phyloP scores from a whole-genome alignment of 2,888 invertebrate genomes.

The Drosophila pseudotakahashii region DNA sequence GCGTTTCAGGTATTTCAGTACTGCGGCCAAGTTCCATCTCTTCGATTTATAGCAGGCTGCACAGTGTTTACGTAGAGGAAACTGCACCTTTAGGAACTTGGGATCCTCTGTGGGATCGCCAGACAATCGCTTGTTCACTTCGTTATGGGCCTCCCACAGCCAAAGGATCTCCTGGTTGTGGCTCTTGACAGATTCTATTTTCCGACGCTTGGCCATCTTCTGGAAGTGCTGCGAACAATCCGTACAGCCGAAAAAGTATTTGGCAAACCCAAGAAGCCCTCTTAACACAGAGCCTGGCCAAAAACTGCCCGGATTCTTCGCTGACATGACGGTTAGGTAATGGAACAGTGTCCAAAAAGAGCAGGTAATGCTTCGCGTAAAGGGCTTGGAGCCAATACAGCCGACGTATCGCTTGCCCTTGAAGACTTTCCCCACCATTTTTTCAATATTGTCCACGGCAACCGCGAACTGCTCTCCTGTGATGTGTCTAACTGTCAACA shows the following conservation, averaged over 20 bases:
- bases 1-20: conserved; percentile 47
- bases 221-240: conserved; percentile 95
- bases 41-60: conserved; percentile 14
- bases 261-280: conserved; percentile 50
- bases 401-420: conserved; percentile 91
- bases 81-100: conserved; percentile 72
- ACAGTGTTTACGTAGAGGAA: conserved; percentile 35
- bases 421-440: conserved; percentile 29
- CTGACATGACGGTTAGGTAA: conserved; percentile 90
- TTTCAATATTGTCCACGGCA: not conserved
- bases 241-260: conserved; percentile 93
- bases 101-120: conserved; percentile 95
- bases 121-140: conserved; percentile 92
- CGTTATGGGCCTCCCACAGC: conserved; percentile 96
- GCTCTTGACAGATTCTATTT: conserved; percentile 6
- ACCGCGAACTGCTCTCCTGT: conserved; percentile 41
- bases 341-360: conserved; percentile 97
- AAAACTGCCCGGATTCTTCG: not conserved
- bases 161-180: conserved; percentile 90
- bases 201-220: conserved; percentile 67
- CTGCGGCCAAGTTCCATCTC: not conserved
- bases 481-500: not conserved
- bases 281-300: conserved; percentile 30
- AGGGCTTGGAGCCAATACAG: conserved; percentile 87
- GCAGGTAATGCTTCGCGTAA: conserved; percentile 94